Conservation (phyloP, 2,797 vertebrate genomes). For the Pristis pectinata region DNA sequence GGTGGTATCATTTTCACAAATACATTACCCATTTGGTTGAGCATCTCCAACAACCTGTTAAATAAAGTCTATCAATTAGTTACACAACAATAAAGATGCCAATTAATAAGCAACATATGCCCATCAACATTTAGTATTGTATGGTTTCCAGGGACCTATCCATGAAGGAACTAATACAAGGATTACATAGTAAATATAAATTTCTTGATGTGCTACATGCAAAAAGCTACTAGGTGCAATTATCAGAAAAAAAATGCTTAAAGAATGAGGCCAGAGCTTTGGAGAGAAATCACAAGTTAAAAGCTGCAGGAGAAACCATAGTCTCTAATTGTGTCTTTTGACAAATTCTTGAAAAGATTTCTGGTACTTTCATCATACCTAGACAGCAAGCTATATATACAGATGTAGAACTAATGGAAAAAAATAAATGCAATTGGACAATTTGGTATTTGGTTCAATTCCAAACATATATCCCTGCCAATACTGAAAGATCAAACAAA, state of each 20-base stretch:
- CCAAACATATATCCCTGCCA: neutral
- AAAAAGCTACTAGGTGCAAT: neutral
- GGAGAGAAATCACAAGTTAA: neutral
- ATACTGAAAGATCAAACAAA: neutral
- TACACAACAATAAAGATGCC: neutral
- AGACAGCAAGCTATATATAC: neutral
- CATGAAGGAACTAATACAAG: neutral
- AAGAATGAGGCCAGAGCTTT: neutral
- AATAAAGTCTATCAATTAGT: neutral
- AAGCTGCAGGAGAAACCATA: neutral
- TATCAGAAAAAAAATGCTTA: neutral
- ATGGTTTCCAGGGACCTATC: neutral
- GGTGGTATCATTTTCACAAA: neutral
- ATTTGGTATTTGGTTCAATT: neutral
- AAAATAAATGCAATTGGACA: neutral
- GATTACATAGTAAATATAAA: neutral
- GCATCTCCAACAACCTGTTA: neutral
- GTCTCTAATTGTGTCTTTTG: neutral
- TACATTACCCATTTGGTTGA: neutral
- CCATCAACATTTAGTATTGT: no score
- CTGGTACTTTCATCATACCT: neutral
- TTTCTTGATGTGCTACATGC: neutral
- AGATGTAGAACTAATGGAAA: neutral
- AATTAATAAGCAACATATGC: neutral
- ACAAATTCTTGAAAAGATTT: neutral